Evolutionary conservation across 2,797 vertebrate species (phyloP), one percentile per base, ranked within the genome.

Genomic region (Pitangus sulphuratus): DNA sequence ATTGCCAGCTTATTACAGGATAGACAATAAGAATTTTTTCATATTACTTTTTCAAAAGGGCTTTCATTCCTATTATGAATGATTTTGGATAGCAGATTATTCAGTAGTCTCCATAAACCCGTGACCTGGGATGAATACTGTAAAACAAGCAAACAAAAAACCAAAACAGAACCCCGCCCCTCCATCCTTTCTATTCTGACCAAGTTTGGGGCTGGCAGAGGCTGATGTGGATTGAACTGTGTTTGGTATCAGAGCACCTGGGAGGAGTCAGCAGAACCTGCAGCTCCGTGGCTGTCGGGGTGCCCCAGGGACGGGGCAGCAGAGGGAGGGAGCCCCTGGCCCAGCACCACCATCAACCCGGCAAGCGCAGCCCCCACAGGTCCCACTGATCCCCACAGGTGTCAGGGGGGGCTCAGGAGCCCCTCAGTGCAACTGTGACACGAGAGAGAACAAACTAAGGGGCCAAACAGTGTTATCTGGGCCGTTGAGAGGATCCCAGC

Each of bases 241-340:
- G n/a, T 25, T n/a, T 53, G 24, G 2, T 25, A 7, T 15, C 15
- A 17, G 37, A 19, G 42, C 33, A 39, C 24, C 28, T 22, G 9
- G 19, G 48, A 57, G 42, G 35, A 50, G 17, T 3, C 45, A 65
- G 51, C 9, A 82, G 76, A 33, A 10, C n/a, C 22, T 15, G 1
- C 22, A 62, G n/a, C 7, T 1, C 19, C 20, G 26, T 8, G 39
- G n/a, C 8, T 20, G 45, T 24, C 0, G 0, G 8, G 1, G 1
- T 37, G 69, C 53, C 64, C 33, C 4, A 10, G 57, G 18, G 33
- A 40, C 0, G 2, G 19, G n/a, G 39, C 39, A 17, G 26, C 42
- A 16, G 40, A 11, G 18, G 17, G 21, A 44, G 51, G 28, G 47
- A 83, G 6, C 48, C 44, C 28, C 2, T 0, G 21, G 21, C 24